phyloP scores from a whole-genome alignment of 2,888 invertebrate genomes.

The Eupithecia inturbata region DNA sequence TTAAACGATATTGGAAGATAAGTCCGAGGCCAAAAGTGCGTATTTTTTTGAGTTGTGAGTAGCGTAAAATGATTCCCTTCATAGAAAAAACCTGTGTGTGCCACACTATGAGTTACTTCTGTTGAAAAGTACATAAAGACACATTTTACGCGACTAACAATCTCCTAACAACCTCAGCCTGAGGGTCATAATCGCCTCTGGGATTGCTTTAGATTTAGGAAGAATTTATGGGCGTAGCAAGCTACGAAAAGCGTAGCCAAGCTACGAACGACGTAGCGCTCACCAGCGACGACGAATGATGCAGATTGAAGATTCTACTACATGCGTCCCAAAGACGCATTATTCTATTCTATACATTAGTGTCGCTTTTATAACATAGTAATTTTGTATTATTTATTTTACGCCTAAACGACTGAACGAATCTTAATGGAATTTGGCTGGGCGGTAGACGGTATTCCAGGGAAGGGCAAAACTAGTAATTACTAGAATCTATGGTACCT shows the following conservation, averaged over 20 bases:
- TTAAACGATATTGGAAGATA: background rate
- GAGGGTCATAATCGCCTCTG: background rate
- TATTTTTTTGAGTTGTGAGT: background rate
- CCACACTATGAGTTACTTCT: background rate
- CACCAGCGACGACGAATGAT: background rate
- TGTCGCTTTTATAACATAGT: too few relatives aligned
- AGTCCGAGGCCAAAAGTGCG: background rate
- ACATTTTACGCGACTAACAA: too few relatives aligned
- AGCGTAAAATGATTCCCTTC: background rate
- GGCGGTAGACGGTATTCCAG: too few relatives aligned
- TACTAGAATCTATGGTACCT: too few relatives aligned
- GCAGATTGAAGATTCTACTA: too few relatives aligned
- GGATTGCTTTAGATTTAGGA: background rate
- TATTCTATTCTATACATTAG: too few relatives aligned
- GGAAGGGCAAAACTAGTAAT: too few relatives aligned
- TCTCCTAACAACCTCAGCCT: background rate
- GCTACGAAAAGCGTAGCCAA: slow-evolving; percentile 1
- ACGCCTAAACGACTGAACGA: too few relatives aligned
- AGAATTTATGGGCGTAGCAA: background rate
- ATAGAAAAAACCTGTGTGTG: background rate
- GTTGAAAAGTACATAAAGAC: background rate
- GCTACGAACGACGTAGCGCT: background rate
- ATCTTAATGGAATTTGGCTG: too few relatives aligned
- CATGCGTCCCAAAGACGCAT: too few relatives aligned
- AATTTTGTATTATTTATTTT: too few relatives aligned